These are phyloP conservation scores for Pachyramphus minor DNA, from an alignment of 2,113 vertebrate genomes.

Conservation along the genomic window DNA sequence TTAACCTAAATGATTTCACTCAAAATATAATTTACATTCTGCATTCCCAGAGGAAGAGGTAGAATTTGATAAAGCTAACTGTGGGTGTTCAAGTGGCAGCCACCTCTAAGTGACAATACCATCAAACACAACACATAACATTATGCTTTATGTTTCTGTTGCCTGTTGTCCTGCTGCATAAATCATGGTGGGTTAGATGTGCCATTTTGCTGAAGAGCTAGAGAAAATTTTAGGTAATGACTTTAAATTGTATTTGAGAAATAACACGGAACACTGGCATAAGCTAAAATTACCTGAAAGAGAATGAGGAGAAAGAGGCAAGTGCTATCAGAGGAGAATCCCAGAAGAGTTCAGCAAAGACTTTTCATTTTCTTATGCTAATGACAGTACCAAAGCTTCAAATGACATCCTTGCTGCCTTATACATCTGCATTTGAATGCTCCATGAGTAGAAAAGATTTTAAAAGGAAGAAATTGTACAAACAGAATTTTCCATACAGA, in stretches of 20 bases:
- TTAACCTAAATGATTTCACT: background rate
- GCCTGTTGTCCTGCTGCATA: background rate
- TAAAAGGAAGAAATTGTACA: background rate
- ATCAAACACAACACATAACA: fast-evolving
- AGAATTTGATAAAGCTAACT: background rate
- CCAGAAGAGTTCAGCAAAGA: background rate
- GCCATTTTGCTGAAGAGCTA: background rate
- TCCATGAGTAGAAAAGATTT: background rate
- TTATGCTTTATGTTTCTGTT: background rate
- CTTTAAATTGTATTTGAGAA: background rate
- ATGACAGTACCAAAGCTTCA: background rate
- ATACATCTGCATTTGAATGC: background rate
- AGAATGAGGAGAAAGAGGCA: background rate
- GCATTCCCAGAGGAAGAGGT: background rate
- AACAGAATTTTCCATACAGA: background rate
- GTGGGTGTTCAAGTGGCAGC: background rate
- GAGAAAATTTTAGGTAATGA: background rate
- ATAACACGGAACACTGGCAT: background rate
- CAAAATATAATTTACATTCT: background rate
- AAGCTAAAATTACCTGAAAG: background rate
- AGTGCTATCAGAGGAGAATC: background rate
- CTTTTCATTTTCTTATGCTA: background rate
- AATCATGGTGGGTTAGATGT: fast-evolving
- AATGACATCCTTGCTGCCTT: background rate
- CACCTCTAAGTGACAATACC: fast-evolving